These are phyloP conservation scores for Xestia xanthographa DNA, from an alignment of 2,888 invertebrate genomes.

Conservation along the genomic window DNA sequence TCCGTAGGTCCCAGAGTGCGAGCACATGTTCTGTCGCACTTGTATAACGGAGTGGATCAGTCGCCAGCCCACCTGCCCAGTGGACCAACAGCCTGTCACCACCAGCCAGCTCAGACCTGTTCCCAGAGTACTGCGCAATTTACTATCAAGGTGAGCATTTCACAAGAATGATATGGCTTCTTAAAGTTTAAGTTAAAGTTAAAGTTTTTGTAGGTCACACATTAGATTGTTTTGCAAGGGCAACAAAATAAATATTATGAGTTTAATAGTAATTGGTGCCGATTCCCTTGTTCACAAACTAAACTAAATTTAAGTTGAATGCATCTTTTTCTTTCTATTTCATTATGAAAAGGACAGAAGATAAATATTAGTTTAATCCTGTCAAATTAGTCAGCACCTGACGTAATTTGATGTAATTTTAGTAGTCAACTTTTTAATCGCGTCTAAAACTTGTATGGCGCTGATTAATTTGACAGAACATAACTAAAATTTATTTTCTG, in stretches of 20 bases:
- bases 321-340: too few relatives aligned
- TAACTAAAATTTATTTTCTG: too few relatives aligned
- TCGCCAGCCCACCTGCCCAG: slow-evolving; percentile 98
- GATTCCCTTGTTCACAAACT: too few relatives aligned
- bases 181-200: too few relatives aligned
- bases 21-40: slow-evolving; percentile 98
- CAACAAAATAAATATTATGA: slow-evolving; percentile 61
- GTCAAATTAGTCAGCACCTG: too few relatives aligned
- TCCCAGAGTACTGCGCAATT: slow-evolving; percentile 97
- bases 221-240: slow-evolving; percentile 63
- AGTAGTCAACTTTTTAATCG: too few relatives aligned
- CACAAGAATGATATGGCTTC: slow-evolving; percentile 60
- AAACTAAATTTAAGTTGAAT: too few relatives aligned
- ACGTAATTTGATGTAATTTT: too few relatives aligned
- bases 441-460: too few relatives aligned
- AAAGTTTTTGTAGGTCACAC: slow-evolving; percentile 76
- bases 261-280: slow-evolving; percentile 28
- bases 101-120: slow-evolving; percentile 97
- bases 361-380: too few relatives aligned
- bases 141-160: slow-evolving; percentile 93
- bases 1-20: slow-evolving; percentile 96
- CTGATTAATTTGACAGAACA: too few relatives aligned
- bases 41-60: slow-evolving; percentile 99
- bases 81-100: slow-evolving; percentile 97
- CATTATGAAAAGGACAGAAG: too few relatives aligned